These are phyloP conservation scores for Mirounga angustirostris DNA, from an alignment of 2,113 vertebrate species.

Conservation along the genomic window DNA sequence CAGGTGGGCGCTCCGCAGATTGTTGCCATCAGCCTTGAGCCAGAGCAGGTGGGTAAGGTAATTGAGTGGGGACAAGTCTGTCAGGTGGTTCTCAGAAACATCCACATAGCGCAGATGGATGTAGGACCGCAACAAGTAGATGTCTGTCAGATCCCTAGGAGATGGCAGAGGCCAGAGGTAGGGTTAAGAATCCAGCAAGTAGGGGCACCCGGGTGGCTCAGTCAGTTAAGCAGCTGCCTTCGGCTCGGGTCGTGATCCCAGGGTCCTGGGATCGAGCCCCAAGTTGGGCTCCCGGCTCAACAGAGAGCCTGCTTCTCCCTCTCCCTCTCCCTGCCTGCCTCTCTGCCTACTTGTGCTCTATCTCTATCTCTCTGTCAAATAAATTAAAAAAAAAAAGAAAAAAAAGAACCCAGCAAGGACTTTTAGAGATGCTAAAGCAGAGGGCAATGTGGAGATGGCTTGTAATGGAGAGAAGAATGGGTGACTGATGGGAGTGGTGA, in stretches of 20 bases:
- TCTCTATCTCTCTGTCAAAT: too few species aligned
- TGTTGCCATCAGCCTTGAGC: constrained; percentile 94
- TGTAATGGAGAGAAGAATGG: not conserved
- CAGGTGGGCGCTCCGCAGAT: constrained; percentile 88
- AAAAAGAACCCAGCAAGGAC: not conserved
- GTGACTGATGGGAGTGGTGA: not conserved
- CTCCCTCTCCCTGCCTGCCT: too few species aligned
- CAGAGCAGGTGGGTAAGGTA: constrained; percentile 93
- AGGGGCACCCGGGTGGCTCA: too few species aligned
- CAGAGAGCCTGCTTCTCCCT: too few species aligned
- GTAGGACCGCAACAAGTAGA: constrained; percentile 89
- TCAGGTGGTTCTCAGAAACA: constrained; percentile 93
- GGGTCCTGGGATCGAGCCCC: too few species aligned
- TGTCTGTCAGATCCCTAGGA: constrained; percentile 91
- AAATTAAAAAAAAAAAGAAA: too few species aligned
- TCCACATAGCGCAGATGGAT: constrained; percentile 95
- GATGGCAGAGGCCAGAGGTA: not conserved
- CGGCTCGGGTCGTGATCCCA: too few species aligned
- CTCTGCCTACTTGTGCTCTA: too few species aligned
- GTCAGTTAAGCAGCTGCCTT: too few species aligned
- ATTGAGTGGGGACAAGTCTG: constrained; percentile 91
- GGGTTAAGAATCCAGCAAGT: not conserved
- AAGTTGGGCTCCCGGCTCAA: too few species aligned
- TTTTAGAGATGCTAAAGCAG: not conserved
- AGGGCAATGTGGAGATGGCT: not conserved